phyloP scores from a whole-genome alignment of 2,113 vertebrate genomes.

The Scytalopus superciliaris region DNA sequence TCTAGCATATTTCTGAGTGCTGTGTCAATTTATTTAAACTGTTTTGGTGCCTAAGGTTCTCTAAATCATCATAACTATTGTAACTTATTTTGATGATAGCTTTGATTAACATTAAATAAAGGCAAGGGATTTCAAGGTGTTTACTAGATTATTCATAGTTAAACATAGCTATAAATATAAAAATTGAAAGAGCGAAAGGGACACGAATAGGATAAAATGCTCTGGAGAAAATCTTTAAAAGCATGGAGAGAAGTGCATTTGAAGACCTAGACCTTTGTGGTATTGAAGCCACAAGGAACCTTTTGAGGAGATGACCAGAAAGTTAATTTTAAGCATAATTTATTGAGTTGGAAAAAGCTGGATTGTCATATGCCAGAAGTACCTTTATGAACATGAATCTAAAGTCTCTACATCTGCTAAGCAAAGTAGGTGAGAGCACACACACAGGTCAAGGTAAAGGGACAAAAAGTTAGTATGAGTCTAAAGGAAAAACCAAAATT shows the following conservation, averaged over 20 bases:
- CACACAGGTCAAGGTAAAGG: not conserved
- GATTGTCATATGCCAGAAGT: not conserved
- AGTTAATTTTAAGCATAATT: not conserved
- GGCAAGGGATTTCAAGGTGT: not conserved
- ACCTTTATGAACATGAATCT: not conserved
- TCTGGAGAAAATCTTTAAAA: not conserved
- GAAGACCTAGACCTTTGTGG: not conserved
- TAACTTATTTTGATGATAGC: not conserved
- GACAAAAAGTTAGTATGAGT: not conserved
- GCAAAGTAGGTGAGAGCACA: not conserved
- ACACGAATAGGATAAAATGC: not conserved
- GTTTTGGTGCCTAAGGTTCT: not conserved
- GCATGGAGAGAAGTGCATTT: not conserved
- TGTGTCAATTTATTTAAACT: conserved; percentile 24
- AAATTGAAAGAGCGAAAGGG: not conserved
- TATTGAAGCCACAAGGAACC: not conserved
- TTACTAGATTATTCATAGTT: not conserved
- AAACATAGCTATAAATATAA: not conserved
- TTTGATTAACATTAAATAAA: not conserved
- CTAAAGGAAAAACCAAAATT: not conserved
- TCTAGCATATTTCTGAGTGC: not conserved
- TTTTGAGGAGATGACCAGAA: not conserved
- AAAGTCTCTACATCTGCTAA: not conserved
- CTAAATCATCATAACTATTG: not conserved
- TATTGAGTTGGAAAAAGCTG: not conserved